phyloP scores from a whole-genome alignment of 2,888 invertebrate species.

The Halocaridina rubra region DNA sequence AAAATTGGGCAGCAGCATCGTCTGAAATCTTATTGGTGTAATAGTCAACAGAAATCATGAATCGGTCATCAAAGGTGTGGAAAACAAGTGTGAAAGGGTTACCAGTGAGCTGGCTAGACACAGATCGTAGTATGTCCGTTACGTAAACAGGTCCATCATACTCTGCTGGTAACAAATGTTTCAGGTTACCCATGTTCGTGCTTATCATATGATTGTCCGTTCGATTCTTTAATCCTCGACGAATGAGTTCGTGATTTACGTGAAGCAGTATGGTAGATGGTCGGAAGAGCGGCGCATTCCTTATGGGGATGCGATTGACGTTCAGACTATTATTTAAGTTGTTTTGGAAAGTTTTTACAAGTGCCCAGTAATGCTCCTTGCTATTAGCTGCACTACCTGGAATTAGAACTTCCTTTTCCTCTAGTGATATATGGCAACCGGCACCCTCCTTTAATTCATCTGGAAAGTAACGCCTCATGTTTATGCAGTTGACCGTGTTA shows the following conservation, averaged over 20 bases:
- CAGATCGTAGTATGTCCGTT: constrained; percentile 41
- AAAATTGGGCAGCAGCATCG: constrained; percentile 35
- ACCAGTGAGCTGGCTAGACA: constrained; percentile 35
- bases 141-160: constrained; percentile 37
- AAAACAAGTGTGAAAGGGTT: constrained; percentile 48
- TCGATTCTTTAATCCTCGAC: constrained; percentile 18
- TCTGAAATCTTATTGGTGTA: constrained; percentile 53
- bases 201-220: constrained; percentile 58
- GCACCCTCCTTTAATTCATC: constrained; percentile 27
- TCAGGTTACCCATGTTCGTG: constrained; percentile 61
- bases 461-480: constrained; percentile 51
- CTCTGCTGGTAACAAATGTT: constrained; percentile 19
- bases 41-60: constrained; percentile 50
- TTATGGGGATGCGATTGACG: background rate
- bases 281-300: background rate
- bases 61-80: constrained; percentile 55
- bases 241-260: constrained; percentile 38
- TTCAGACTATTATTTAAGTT: background rate
- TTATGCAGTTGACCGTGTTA: constrained; percentile 23
- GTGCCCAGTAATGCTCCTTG: constrained; percentile 31
- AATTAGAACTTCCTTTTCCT: constrained; percentile 39
- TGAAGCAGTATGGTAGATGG: constrained; percentile 44
- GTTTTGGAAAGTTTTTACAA: constrained; percentile 13
- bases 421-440: constrained; percentile 56
- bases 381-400: background rate